These are phyloP conservation scores for Acanthornis magna DNA, from an alignment of 2,797 vertebrate species.

Conservation along the genomic window DNA sequence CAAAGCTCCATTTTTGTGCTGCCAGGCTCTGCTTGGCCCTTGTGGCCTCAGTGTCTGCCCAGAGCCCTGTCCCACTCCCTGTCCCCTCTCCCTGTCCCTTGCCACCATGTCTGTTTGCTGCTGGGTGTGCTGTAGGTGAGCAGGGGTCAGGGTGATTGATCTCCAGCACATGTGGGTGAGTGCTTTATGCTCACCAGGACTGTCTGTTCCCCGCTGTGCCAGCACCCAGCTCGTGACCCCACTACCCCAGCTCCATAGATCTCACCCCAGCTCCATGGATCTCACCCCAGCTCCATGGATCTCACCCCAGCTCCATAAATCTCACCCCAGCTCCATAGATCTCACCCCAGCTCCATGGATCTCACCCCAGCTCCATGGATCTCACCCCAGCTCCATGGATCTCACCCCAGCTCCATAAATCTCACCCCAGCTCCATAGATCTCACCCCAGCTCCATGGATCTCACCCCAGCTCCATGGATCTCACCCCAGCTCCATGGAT, in stretches of 20 bases:
- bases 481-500: too few relatives aligned
- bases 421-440: neutral
- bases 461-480: neutral
- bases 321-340: neutral
- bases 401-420: too few relatives aligned
- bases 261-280: neutral
- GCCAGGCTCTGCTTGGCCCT: neutral
- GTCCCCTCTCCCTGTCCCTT: neutral
- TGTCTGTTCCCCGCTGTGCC: neutral
- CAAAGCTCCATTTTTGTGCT: neutral
- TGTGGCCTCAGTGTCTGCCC: neutral
- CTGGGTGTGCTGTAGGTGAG: neutral
- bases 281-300: neutral
- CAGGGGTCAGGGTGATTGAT: neutral
- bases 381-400: too few relatives aligned
- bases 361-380: neutral
- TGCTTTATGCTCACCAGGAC: neutral
- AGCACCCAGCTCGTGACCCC: neutral
- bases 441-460: neutral
- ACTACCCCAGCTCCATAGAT: neutral
- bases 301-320: too few relatives aligned
- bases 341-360: neutral
- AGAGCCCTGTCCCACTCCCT: neutral
- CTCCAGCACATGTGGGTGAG: neutral
- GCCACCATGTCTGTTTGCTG: neutral